These are phyloP conservation scores for Echinarachnius parma DNA, from an alignment of 53 echinoderm and acorn worm genomes.

Conservation along the genomic window DNA sequence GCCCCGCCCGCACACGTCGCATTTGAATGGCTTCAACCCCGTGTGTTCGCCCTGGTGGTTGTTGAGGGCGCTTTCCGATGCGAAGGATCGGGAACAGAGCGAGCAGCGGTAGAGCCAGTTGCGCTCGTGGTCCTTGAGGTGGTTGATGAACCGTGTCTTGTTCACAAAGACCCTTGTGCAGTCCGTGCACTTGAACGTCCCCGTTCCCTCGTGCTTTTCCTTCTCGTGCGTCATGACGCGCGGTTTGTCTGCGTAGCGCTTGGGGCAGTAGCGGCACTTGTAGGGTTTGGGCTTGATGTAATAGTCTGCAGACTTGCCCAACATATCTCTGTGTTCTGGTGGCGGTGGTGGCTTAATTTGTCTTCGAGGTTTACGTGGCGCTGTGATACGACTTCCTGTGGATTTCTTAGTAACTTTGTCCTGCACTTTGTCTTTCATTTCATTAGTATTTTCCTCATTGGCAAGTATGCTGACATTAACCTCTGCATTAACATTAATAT, in stretches of 20 bases:
- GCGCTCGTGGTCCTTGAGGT: conserved; percentile 16
- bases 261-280: conserved; percentile 31
- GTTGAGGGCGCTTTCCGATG: conserved; percentile 27
- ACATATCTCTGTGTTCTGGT: conserved; percentile 13
- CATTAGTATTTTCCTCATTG: too few species aligned
- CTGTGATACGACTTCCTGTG: too few species aligned
- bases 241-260: background rate
- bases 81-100: conserved; percentile 20
- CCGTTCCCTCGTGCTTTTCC: conserved; percentile 24
- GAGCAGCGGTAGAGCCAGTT: conserved; percentile 22
- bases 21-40: conserved; percentile 34
- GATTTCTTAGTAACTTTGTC: too few species aligned
- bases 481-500: too few species aligned
- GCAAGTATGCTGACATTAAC: too few species aligned
- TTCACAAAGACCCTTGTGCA: conserved; percentile 22
- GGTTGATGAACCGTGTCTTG: conserved; percentile 5
- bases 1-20: conserved; percentile 29
- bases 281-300: conserved; percentile 20
- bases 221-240: conserved; percentile 15
- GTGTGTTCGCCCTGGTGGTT: conserved; percentile 41
- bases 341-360: background rate
- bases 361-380: background rate
- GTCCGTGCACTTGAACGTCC: conserved; percentile 12
- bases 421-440: too few species aligned
- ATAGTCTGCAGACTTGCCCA: conserved; percentile 15